Evolutionary conservation across 2,113 vertebrate genomes (phyloP).

Genomic region (Gavia stellata): DNA sequence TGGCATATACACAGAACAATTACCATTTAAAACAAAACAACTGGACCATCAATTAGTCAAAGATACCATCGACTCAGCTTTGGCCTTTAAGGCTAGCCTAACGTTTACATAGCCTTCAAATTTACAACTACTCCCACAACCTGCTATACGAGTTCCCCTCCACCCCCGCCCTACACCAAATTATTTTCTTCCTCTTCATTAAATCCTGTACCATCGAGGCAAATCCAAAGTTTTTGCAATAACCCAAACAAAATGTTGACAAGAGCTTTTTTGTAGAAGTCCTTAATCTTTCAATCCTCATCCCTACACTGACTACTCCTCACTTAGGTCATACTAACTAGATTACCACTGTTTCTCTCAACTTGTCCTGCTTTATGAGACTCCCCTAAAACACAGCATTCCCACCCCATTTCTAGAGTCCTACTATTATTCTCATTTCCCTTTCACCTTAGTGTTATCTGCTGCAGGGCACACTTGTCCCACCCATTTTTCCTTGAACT

Average conservation of each 20-base stretch:
- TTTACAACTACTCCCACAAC: background rate
- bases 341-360: background rate
- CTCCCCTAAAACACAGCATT: background rate
- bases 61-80: background rate
- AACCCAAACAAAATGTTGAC: background rate
- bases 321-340: background rate
- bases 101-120: background rate
- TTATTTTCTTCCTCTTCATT: background rate
- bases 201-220: background rate
- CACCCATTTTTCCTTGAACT: conserved; percentile 6
- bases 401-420: background rate
- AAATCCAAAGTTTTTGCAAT: background rate
- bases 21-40: background rate
- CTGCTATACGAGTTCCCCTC: background rate
- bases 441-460: conserved; percentile 2
- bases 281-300: background rate
- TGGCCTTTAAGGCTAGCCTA: background rate
- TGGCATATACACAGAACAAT: background rate
- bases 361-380: background rate
- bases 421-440: background rate
- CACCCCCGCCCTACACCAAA: background rate
- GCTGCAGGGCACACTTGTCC: background rate
- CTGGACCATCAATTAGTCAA: background rate
- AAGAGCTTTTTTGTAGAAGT: background rate
- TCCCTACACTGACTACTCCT: background rate